Conservation (phyloP, 2,113 vertebrate genomes). For the Shinisaurus crocodilurus region DNA sequence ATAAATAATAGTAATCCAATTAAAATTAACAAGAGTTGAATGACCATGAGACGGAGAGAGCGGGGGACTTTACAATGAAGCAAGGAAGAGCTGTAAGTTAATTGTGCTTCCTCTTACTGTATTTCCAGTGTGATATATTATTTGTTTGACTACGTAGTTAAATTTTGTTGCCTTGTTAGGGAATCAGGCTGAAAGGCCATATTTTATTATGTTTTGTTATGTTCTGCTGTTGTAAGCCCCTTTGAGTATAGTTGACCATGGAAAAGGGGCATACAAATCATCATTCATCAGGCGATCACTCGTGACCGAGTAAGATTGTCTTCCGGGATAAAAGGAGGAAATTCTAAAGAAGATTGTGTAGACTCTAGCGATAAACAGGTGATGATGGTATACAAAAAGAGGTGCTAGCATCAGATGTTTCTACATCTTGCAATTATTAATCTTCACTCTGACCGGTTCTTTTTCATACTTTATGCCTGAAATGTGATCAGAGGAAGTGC, state of each 20-base stretch:
- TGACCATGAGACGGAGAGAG: no score
- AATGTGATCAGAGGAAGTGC: not conserved
- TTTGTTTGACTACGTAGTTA: not conserved
- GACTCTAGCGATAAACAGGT: not conserved
- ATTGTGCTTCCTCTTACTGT: not conserved
- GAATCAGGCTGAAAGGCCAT: not conserved
- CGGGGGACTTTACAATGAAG: not conserved
- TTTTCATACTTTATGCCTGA: not conserved
- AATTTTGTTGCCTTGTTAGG: not conserved
- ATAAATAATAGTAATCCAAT: not conserved
- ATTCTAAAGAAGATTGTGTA: no score
- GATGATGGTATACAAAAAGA: not conserved
- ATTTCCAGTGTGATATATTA: not conserved
- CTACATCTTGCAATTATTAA: not conserved
- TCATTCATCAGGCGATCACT: no score
- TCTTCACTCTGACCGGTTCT: no score
- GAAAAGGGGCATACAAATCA: not conserved
- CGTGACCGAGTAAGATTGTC: no score
- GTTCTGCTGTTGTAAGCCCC: not conserved
- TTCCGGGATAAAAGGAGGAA: no score
- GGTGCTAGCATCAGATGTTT: not conserved
- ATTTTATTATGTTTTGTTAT: not conserved
- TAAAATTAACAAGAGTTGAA: not conserved
- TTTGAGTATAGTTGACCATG: not conserved
- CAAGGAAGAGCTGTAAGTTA: not conserved